Conservation (phyloP, 2,113 vertebrate genomes). For the Isichthys henryi region DNA sequence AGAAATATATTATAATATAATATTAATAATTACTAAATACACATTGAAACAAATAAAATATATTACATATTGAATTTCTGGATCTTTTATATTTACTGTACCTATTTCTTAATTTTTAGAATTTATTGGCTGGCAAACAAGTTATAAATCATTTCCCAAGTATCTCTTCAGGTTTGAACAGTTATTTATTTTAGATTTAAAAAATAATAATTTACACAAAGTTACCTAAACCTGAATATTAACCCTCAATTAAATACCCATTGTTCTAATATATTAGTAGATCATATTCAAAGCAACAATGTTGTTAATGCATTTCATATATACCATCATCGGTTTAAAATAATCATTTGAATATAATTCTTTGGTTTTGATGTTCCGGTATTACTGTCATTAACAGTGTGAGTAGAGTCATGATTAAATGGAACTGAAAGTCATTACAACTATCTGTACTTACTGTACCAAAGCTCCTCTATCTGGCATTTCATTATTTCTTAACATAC, state of each 20-base stretch:
- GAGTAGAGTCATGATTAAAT: background rate
- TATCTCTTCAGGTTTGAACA: background rate
- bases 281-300: background rate
- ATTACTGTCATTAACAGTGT: background rate
- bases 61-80: background rate
- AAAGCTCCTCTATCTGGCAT: background rate
- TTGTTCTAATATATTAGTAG: background rate
- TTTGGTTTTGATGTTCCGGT: background rate
- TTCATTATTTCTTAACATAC: background rate
- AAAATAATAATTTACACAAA: background rate
- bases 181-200: background rate
- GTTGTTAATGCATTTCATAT: background rate
- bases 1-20: background rate
- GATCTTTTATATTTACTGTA: background rate
- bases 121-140: background rate
- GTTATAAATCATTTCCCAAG: background rate
- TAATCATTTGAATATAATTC: background rate
- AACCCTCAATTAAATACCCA: background rate
- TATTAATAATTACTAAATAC: background rate
- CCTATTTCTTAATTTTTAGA: too few species aligned
- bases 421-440: background rate
- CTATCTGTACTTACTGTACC: background rate
- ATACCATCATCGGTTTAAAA: background rate
- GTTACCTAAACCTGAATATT: background rate
- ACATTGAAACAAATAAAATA: background rate